Percentiles rank a stretch among this genome's conserved stretches.
These are phyloP conservation scores for Jacana jacana DNA, from an alignment of 2,113 vertebrate genomes.

Conservation along the genomic window DNA sequence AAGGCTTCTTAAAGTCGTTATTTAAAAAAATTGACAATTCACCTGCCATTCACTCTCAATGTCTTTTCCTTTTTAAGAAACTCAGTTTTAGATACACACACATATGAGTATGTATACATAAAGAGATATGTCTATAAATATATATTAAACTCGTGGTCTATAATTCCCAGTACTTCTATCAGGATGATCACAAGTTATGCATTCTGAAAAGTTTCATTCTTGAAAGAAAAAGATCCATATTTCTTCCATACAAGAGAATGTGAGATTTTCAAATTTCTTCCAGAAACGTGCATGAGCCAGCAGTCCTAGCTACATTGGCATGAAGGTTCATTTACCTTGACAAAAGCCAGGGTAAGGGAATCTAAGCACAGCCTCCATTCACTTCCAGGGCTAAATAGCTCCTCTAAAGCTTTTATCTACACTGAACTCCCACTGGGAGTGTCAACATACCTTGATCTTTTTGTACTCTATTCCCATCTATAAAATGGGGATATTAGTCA, in stretches of 20 bases:
- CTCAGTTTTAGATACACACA: neutral
- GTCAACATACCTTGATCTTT: conserved; percentile 52
- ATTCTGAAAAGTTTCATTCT: neutral
- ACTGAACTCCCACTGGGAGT: conserved; percentile 32
- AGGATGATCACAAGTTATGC: conserved; percentile 19
- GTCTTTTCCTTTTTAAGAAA: conserved; percentile 31
- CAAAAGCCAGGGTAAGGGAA: conserved; percentile 36
- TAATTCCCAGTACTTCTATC: neutral
- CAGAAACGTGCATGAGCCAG: neutral
- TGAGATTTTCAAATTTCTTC: neutral
- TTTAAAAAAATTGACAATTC: neutral
- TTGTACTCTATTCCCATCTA: conserved; percentile 22
- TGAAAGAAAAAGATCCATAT: neutral
- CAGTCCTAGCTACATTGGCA: neutral
- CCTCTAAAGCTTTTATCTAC: conserved; percentile 56
- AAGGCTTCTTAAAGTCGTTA: conserved; percentile 26
- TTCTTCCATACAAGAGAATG: neutral
- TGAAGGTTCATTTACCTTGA: conserved; percentile 40
- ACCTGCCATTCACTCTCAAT: conserved; percentile 30
- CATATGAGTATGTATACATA: neutral
- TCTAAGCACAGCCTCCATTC: neutral
- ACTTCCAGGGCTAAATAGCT: conserved; percentile 9
- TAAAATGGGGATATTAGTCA: conserved; percentile 43
- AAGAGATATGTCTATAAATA: neutral
- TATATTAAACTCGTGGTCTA: neutral